Percentiles rank a stretch among this genome's conserved stretches.
Conservation (phyloP, 2,888 invertebrate genomes). For the Drosophila austrosaltans region DNA sequence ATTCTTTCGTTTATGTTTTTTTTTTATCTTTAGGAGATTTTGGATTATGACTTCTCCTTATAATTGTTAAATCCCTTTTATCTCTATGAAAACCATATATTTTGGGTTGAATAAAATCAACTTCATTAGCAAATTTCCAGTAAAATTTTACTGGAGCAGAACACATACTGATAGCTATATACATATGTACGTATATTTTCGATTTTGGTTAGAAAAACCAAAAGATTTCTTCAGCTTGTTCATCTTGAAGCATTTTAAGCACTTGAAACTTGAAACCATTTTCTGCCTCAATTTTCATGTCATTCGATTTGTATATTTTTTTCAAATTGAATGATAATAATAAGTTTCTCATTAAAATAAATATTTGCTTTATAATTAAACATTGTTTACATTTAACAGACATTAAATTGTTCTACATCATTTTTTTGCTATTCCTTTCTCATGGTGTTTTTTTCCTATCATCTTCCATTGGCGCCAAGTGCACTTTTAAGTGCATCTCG, state of each 20-base stretch:
- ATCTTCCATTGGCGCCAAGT: constrained; percentile 56
- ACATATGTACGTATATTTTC: too few relatives aligned
- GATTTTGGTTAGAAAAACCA: not conserved
- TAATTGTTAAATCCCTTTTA: too few relatives aligned
- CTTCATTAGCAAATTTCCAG: too few relatives aligned
- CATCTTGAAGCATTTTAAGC: too few relatives aligned
- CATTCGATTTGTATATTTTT: constrained; percentile 1
- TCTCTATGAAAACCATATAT: not conserved
- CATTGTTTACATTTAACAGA: constrained; percentile 31
- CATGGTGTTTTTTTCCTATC: constrained; percentile 22
- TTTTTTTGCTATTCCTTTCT: not conserved
- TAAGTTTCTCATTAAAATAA: constrained; percentile 1
- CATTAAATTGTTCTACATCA: constrained; percentile 22
- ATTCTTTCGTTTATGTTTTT: too few relatives aligned
- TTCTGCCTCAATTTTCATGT: not conserved
- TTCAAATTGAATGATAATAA: not conserved
- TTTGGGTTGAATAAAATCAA: not conserved
- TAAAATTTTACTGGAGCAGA: too few relatives aligned
- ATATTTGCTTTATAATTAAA: constrained; percentile 10
- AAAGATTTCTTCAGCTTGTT: not conserved
- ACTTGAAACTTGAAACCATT: not conserved
- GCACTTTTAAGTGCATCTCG: constrained; percentile 50
- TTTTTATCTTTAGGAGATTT: too few relatives aligned
- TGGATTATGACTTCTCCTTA: too few relatives aligned
- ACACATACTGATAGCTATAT: too few relatives aligned